phyloP scores from a whole-genome alignment of 2,797 vertebrate species.

The Lagodon rhomboides region DNA sequence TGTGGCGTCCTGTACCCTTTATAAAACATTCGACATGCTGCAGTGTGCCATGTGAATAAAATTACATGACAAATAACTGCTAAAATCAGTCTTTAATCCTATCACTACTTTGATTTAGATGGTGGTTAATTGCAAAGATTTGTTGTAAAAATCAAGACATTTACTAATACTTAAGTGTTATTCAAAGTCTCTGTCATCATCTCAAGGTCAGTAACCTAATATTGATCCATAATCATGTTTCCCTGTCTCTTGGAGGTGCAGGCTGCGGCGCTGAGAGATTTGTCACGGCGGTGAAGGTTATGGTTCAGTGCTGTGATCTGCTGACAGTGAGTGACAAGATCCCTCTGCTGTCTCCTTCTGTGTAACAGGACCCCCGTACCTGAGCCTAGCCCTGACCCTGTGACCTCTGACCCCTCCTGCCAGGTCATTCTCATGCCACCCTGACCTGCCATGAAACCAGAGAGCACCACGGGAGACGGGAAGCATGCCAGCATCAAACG shows the following conservation, averaged over 20 bases:
- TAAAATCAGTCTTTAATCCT: no score
- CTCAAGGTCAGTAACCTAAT: conserved; percentile 66
- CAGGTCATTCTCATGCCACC: conserved; percentile 85
- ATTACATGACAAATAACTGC: no score
- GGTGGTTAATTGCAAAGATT: not conserved
- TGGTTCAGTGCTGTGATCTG: conserved; percentile 79
- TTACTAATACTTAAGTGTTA: not conserved
- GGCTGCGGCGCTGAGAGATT: conserved; percentile 67
- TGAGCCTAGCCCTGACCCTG: conserved; percentile 69
- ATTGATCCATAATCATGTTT: conserved; percentile 56
- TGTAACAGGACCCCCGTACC: conserved; percentile 75
- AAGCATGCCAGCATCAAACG: conserved; percentile 63
- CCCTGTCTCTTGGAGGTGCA: conserved; percentile 34
- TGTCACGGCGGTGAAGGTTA: conserved; percentile 71
- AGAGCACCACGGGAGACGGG: conserved; percentile 70
- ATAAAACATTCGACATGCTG: no score
- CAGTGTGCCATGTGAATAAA: no score
- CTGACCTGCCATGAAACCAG: conserved; percentile 86
- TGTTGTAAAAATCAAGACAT: not conserved
- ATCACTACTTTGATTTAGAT: not conserved
- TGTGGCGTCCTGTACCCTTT: no score
- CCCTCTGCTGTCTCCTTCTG: conserved; percentile 75
- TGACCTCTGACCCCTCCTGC: conserved; percentile 76
- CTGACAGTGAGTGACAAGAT: conserved; percentile 82
- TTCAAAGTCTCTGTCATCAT: conserved; percentile 33